Evolutionary conservation across 2,113 vertebrate species (phyloP).

Genomic region (Talpa occidentalis): DNA sequence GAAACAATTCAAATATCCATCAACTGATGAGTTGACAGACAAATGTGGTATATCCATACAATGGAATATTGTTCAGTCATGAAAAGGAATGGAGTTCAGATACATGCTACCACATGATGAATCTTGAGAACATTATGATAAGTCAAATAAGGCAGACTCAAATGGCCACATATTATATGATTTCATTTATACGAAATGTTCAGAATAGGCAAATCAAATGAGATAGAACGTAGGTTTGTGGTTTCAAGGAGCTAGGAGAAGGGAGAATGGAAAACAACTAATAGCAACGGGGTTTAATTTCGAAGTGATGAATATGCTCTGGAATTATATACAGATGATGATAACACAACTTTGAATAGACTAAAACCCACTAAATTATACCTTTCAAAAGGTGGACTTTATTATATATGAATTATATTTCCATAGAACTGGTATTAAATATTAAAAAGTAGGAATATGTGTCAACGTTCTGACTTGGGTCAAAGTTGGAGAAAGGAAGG

Average conservation of each 20-base stretch:
- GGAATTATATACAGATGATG: background rate
- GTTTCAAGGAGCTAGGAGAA: background rate
- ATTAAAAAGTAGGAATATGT: background rate
- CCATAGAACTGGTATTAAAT: background rate
- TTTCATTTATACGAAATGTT: background rate
- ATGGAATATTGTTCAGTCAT: background rate
- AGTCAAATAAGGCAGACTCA: background rate
- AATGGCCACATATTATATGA: background rate
- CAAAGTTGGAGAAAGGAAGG: background rate
- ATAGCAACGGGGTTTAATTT: background rate
- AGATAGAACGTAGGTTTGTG: background rate
- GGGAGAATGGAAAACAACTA: background rate
- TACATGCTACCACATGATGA: background rate
- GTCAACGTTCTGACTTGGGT: background rate
- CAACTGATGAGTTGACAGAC: background rate
- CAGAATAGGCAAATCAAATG: background rate
- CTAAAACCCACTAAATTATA: slow-evolving; percentile 2
- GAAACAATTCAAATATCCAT: background rate
- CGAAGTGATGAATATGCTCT: background rate
- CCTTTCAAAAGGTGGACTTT: background rate
- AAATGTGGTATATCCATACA: background rate
- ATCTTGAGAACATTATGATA: background rate
- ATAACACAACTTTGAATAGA: background rate
- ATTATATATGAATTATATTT: background rate
- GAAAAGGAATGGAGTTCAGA: background rate